phyloP scores from a whole-genome alignment of 2,113 vertebrate species.

The Oncorhynchus nerka region DNA sequence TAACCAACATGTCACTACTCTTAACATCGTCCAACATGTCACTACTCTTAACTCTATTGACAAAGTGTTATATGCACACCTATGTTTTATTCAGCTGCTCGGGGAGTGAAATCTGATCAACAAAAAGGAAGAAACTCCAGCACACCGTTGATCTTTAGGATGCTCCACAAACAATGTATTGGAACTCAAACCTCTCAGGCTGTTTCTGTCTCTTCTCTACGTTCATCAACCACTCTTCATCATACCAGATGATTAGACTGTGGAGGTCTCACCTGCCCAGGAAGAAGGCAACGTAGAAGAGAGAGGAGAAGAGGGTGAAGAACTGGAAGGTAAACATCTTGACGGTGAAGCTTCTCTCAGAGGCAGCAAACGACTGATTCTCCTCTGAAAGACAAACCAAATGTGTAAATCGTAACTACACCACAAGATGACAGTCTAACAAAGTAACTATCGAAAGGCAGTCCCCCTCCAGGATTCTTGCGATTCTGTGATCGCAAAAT shows the following conservation, averaged over 20 bases:
- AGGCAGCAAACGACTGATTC: conserved; percentile 77
- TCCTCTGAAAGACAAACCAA: conserved; percentile 72
- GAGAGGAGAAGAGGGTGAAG: conserved; percentile 89
- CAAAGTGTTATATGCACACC: no score
- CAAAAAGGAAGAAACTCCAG: no score
- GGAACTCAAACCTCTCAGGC: no score
- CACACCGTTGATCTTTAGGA: no score
- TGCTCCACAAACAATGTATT: no score
- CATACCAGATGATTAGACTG: not conserved
- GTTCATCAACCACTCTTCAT: not conserved
- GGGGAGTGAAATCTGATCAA: no score
- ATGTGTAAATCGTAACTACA: not conserved
- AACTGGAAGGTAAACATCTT: conserved; percentile 96
- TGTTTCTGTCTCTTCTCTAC: no score
- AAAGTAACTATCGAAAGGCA: not conserved
- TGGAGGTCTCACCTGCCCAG: conserved; percentile 81
- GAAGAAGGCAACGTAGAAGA: conserved; percentile 93
- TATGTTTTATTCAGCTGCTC: no score
- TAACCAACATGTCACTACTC: no score
- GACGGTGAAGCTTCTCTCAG: conserved; percentile 83
- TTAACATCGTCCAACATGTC: no score
- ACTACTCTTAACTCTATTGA: no score
- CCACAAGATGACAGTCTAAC: not conserved
- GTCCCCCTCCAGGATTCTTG: not conserved
- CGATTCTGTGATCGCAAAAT: not conserved